phyloP scores from a whole-genome alignment of 53 echinoderm and acorn worm species.

The Arbacia lixula region DNA sequence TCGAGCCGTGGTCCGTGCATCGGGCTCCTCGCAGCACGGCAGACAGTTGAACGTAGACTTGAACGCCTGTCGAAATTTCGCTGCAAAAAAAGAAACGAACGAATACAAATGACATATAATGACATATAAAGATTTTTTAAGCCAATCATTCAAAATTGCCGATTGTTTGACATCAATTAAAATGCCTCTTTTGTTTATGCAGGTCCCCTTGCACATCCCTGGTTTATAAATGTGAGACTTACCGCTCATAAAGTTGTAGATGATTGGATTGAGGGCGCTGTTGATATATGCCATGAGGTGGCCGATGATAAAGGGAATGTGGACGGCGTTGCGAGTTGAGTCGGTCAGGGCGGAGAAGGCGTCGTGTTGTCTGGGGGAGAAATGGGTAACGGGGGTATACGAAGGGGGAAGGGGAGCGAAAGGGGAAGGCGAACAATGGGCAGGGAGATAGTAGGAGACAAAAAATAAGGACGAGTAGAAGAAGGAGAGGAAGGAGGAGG shows the following conservation, averaged over 20 bases:
- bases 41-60: constrained; percentile 75
- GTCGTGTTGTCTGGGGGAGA: constrained; percentile 7
- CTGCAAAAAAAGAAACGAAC: constrained; percentile 40
- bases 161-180: too few species aligned
- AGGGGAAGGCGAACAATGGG: too few species aligned
- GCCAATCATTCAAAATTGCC: too few species aligned
- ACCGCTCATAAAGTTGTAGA: constrained; percentile 99
- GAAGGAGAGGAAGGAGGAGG: too few species aligned
- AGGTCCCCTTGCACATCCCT: not conserved
- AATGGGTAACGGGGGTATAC: too few species aligned
- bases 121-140: not conserved
- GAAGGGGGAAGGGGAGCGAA: too few species aligned
- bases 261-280: constrained; percentile 96
- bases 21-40: constrained; percentile 28
- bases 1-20: not conserved
- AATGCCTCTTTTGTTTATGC: not conserved
- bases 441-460: too few species aligned
- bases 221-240: too few species aligned
- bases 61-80: constrained; percentile 89
- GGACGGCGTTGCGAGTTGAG: constrained; percentile 12
- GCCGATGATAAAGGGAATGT: constrained; percentile 72
- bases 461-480: too few species aligned
- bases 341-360: constrained; percentile 1
- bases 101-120: not conserved
- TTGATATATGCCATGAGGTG: constrained; percentile 88